A percentile compares a stretch with the other conserved stretches of the same genome.
These are phyloP conservation scores for Cynopterus sphinx DNA, from an alignment of 2,797 vertebrate species.

Conservation along the genomic window DNA sequence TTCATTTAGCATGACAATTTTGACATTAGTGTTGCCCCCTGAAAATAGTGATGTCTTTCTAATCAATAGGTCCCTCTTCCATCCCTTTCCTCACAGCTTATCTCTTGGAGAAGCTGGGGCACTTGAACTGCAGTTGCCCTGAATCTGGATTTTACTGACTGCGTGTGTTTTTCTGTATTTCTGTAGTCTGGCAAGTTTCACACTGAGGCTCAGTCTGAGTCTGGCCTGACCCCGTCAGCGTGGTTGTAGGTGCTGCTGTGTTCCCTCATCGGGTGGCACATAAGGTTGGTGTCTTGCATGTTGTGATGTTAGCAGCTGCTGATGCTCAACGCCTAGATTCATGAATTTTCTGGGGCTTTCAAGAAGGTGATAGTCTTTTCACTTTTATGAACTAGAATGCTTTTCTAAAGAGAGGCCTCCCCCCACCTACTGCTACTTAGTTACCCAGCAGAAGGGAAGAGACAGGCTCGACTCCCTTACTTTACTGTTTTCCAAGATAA, in stretches of 20 bases:
- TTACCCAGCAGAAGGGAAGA: background rate
- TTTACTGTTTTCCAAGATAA: background rate
- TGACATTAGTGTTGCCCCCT: background rate
- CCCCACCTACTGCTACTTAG: background rate
- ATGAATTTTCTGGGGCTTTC: background rate
- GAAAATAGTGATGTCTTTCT: background rate
- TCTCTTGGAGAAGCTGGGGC: background rate
- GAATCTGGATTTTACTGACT: background rate
- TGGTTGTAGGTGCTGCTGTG: background rate
- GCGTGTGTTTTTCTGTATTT: background rate
- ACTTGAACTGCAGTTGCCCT: background rate
- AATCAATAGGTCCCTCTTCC: background rate
- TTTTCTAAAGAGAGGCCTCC: constrained; percentile 6
- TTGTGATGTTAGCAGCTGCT: background rate
- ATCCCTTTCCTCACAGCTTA: background rate
- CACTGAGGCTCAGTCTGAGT: background rate
- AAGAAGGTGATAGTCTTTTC: background rate
- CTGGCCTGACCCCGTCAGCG: background rate
- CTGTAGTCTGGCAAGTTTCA: background rate
- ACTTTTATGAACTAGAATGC: background rate
- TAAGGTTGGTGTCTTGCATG: background rate
- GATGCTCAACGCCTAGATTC: background rate
- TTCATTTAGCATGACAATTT: background rate
- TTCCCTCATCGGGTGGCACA: background rate
- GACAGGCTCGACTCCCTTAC: background rate